These are phyloP conservation scores for Axinella damicornis DNA, from an alignment of 37 sponge, comb jelly and placozoan genomes.

Conservation along the genomic window DNA sequence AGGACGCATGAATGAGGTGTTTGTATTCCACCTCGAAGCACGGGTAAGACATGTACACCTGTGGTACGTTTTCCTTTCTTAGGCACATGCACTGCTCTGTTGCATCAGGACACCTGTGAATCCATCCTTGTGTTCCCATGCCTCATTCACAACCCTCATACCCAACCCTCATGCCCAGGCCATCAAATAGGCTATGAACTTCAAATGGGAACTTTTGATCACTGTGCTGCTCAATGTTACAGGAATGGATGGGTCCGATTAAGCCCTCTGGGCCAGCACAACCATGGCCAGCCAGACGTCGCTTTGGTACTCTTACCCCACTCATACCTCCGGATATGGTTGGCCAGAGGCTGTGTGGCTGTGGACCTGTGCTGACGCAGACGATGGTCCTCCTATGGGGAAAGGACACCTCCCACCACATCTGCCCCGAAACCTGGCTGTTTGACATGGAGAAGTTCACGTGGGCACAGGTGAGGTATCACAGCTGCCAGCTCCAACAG, in stretches of 20 bases:
- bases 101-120: too few species aligned
- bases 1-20: conserved; percentile 14
- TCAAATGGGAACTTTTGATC: too few species aligned
- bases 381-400: conserved; percentile 40
- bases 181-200: too few species aligned
- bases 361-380: background rate
- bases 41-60: too few species aligned
- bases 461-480: too few species aligned
- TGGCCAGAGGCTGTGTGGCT: background rate
- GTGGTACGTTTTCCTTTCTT: too few species aligned
- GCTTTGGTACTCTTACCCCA: conserved; percentile 31
- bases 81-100: too few species aligned
- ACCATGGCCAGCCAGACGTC: conserved; percentile 11
- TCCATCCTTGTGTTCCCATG: too few species aligned
- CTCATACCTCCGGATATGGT: conserved; percentile 36
- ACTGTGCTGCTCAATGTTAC: background rate
- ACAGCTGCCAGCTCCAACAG: too few species aligned
- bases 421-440: background rate
- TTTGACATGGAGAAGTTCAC: too few species aligned
- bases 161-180: too few species aligned
- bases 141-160: too few species aligned
- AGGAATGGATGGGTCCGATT: conserved; percentile 30
- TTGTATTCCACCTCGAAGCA: conserved; percentile 30
- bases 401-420: background rate
- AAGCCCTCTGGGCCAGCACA: background rate